Base-by-base conservation (phyloP, 2,888 invertebrate genomes). In the Abrostola triplasia region DNA sequence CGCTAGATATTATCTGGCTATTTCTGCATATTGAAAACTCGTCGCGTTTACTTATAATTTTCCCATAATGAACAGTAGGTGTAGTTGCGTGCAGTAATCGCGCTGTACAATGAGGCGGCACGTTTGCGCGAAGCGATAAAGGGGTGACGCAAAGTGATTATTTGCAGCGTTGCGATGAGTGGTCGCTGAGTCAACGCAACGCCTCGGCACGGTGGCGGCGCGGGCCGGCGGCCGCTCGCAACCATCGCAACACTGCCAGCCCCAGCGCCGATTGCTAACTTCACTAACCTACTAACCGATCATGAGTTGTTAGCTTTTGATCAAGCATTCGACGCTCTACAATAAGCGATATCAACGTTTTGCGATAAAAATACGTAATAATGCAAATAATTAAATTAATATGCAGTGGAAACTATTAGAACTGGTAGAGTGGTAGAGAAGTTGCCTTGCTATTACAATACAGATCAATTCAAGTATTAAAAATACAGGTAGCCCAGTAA, bases 121-220 rank as follows among this genome's bases (percentile, higher is more conserved):
- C 87, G 88, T 91, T 91, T 90, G 90, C 89, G 83, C 84, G 83
- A 84, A 87, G 85, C 90, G 92, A 93, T 93, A 93, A 92, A 92
- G 84, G 87, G 92, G 88, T 93, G 93, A 93, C 93, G 94, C 93
- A 93, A 93, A 93, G 88, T 91, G 90, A 93, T 93, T 93, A 94
- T 93, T 94, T 91, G 92, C 92, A 92, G 92, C 91, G 88, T 89
- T 89, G 92, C 92, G 91, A 93, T 93, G 93, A 92, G 90, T 93
- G 86, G 88, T 76, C 90, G 90, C 92, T 93, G 93, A 94, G 85
- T 94, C 94, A 93, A 91, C 90, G 85, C 82, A 81, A 82, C 82
- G 82, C 80, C 83, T 24, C 44, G 44, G 44, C 44, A 24, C 44
- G 12, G 13, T 44, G 44, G 44, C 44, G 44, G 8, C 10, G 11